A percentile compares a stretch with the other conserved stretches of the same genome.
Evolutionary conservation across 1,140 invertebrate genomes (phyloP).

Genomic region (Portunus trituberculatus): DNA sequence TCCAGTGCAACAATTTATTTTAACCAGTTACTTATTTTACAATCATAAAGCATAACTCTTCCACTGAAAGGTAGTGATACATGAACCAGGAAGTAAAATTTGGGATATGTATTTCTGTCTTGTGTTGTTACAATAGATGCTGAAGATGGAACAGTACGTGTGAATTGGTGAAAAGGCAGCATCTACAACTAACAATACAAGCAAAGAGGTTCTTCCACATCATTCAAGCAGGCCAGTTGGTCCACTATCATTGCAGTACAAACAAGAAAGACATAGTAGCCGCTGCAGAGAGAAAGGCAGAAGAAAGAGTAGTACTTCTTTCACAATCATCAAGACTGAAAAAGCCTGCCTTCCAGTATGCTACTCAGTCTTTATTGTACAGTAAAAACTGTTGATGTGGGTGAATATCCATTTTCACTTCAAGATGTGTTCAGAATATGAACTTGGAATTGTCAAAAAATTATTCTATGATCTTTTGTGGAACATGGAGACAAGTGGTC

Average conservation of each 20-base stretch:
- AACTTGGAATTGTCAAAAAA: slow-evolving; percentile 34
- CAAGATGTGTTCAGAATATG: slow-evolving; percentile 26
- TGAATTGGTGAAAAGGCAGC: slow-evolving; percentile 42
- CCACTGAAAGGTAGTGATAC: slow-evolving; percentile 34
- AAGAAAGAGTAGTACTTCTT: slow-evolving; percentile 28
- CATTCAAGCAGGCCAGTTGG: slow-evolving; percentile 17
- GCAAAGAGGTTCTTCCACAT: slow-evolving; percentile 32
- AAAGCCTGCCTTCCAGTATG: slow-evolving; percentile 44
- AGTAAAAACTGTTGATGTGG: slow-evolving; percentile 40
- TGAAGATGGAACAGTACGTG: slow-evolving; percentile 40
- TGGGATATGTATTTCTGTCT: not conserved
- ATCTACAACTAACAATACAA: slow-evolving; percentile 43
- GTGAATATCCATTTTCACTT: slow-evolving; percentile 28
- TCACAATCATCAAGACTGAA: slow-evolving; percentile 27
- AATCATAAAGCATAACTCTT: not conserved
- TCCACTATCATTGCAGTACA: slow-evolving; percentile 31
- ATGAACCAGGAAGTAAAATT: slow-evolving; percentile 28
- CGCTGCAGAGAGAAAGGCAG: not conserved
- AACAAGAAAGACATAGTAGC: slow-evolving; percentile 41
- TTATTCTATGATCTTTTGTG: slow-evolving; percentile 25
- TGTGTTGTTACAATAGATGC: slow-evolving; percentile 25
- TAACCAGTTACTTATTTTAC: not conserved
- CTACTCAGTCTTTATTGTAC: slow-evolving; percentile 44
- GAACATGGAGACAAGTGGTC: too few species aligned
- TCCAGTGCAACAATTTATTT: slow-evolving; percentile 32